Evolutionary conservation across 2,113 vertebrate genomes (phyloP), one percentile per base, ranked within the genome.

Genomic region (Apodemus speciosus): DNA sequence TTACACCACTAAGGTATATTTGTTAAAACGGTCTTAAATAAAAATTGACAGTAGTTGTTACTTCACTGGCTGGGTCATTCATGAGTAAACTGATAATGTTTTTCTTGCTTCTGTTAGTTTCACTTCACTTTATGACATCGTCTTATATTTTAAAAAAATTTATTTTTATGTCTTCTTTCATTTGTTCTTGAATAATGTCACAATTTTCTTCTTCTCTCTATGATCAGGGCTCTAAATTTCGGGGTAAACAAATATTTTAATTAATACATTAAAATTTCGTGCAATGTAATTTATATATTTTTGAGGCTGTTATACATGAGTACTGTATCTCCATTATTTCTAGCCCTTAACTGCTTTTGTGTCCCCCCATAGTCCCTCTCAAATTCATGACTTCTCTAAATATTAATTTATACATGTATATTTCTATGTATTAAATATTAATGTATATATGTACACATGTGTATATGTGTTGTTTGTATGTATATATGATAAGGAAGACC

Each of bases 281-380:
- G 43, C 43, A 46, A 46, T 46, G 6, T 51, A 51, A 20, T 76
- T 75, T 30, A 75, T 75, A 75, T 49, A 16, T 46, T 75, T 75
- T 27, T 73, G 23, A 73, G 40, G 27, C 30, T 46, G 27, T 46
- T 7, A 40, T 64, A 64, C 62, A 11, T 64, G 62, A 64, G 23
- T 27, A 30, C 9, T 64, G 25, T 25, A 64, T 64, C 9, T 75
- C 25, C 13, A 30, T 75, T 49, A 49, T 75, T 75, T 9, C 43
- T 49, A 46, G 13, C 25, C 6, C 43, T 30, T 30, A 49, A 30
- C 40, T 73, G 72, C 0, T 30, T 16, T 30, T 73, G 1, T 46
- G 43, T 46, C 43, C 1, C 2, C 23, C 1, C 10, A 27, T 11
- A 73, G 1, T 7, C 13, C 11, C 27, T 16, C 2, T 46, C 23